Base-by-base conservation (phyloP, 2,888 invertebrate species). In the Stramonita haemastoma region DNA sequence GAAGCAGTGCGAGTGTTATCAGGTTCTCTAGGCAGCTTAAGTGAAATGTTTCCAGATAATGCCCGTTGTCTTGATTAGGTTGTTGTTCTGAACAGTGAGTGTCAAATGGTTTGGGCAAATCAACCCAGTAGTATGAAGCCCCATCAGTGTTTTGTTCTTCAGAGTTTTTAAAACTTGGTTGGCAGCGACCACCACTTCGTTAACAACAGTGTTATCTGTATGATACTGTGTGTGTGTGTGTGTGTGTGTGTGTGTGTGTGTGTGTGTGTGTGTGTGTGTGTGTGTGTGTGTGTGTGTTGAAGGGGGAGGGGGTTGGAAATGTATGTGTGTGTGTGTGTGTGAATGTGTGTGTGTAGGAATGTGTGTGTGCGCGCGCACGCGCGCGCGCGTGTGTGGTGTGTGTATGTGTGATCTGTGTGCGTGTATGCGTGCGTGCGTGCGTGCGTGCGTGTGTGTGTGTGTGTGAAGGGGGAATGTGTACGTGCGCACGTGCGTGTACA, bases 281-380 rank as follows among this genome's bases (percentile, higher is more conserved):
- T 79, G 79, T 19, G 79, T 79, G 79, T 79, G 79, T 79, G 79
- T 34, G 34, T 79, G 79, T 83, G 81, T 83, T 36, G 13, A 32
- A 36, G 36, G 29, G 46, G 36, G 34, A 36, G 15, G 36, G 81
- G 4, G 36, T 83, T 36, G 81, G 34, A 36, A 19, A 17, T 81
- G 87, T 29, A 79, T 56, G 79, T 32, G 56, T 57, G 87, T 32
- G 79, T 57, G 87, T n/a, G 56, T 77, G 87, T 77, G n/a, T 86
- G 86, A 34, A 22, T 66, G 46, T 81, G 79, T 81, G 79, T 81
- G 79, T 81, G 34, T 81, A 0, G 8, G 79, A 8, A 5, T 29
- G 79, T 34, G 34, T 81, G 77, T 77, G n/a, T 77, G 77, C 26
- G 29, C 26, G 77, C 46, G 46, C 46, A 46, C 46, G 36, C 46